Base-by-base conservation (phyloP, 2,888 invertebrate species). In the Cephus runcator region DNA sequence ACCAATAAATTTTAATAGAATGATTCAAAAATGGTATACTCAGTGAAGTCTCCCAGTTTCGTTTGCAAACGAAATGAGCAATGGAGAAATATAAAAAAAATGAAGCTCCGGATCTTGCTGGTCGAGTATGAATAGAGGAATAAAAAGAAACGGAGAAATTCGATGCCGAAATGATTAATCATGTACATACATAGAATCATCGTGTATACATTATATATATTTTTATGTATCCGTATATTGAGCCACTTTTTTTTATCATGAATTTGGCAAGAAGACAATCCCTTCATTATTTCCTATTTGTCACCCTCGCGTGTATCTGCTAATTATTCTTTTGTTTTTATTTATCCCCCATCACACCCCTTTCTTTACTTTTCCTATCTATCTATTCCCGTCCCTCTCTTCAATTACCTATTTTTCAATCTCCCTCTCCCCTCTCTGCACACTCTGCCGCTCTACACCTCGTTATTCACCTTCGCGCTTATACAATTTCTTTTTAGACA, bases 221-320 rank as follows among this genome's bases (percentile, higher is more conserved):
- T 9, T 56, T 56, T 56, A 56, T 31, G 75, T 71, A 77, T 74
- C 73, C 31, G 30, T 69, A 73, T 73, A 77, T 76, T 83, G 88
- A 89, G 88, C 89, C 87, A 80, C 23, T 56, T 56, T 75, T 36
- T 75, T 86, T 86, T 74, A 79, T 76, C 81, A 81, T 81, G 83
- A 86, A 87, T 88, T 90, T 90, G 89, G 89, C 89, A 88, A 90
- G 88, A 89, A 86, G 87, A 86, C 83, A 56, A 23, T 56, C 56
- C 23, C 56, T 56, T 56, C 23, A 2, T 56, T 56, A 56, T 56
- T 56, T 56, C 9, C 56, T 56, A 56, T 56, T 56, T 40, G 12
- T 6, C 56, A 56, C 23, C 56, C 56, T 56, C 23, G 23, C 9
- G 23, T 56, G 56, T 56, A 56, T 56, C 23, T 23, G 9, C 56